These are phyloP conservation scores for Dissostichus mawsoni DNA, from an alignment of 2,113 vertebrate genomes.

Conservation along the genomic window DNA sequence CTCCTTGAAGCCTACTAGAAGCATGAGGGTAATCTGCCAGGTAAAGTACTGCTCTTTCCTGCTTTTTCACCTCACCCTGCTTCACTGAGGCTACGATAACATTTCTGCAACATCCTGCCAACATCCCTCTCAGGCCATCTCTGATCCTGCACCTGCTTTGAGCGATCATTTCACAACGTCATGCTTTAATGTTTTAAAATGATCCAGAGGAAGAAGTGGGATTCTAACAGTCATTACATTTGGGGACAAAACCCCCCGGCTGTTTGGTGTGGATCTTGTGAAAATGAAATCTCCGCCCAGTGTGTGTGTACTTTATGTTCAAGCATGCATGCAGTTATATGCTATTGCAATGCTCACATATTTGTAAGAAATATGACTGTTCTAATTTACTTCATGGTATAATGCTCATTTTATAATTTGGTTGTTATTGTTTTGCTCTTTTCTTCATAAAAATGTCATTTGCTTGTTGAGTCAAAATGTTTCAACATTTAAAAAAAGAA, in stretches of 20 bases:
- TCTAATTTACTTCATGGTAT: constrained; percentile 33
- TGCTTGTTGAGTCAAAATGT: constrained; percentile 28
- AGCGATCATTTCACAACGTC: constrained; percentile 54
- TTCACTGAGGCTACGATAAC: constrained; percentile 77
- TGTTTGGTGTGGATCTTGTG: constrained; percentile 76
- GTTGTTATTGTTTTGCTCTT: constrained; percentile 5
- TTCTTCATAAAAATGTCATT: constrained; percentile 25
- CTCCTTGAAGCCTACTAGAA: constrained; percentile 99
- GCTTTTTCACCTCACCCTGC: constrained; percentile 80
- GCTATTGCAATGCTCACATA: constrained; percentile 58
- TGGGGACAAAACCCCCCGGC: constrained; percentile 19
- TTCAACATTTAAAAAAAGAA: background rate
- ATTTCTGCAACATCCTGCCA: constrained; percentile 77
- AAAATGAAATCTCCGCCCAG: constrained; percentile 74
- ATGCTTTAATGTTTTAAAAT: constrained; percentile 35
- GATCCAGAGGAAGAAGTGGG: constrained; percentile 37
- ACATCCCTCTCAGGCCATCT: constrained; percentile 57
- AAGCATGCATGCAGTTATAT: constrained; percentile 62
- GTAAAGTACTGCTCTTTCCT: constrained; percentile 92
- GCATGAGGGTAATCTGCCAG: constrained; percentile 99
- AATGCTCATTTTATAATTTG: constrained; percentile 29
- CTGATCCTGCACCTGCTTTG: constrained; percentile 43
- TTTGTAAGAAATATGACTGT: constrained; percentile 60
- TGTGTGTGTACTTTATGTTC: constrained; percentile 59
- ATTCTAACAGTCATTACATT: constrained; percentile 46